Percentiles rank a stretch among this genome's conserved stretches.
Evolutionary conservation across 1,140 invertebrate species (phyloP).

Genomic region (Diabrotica undecimpunctata): DNA sequence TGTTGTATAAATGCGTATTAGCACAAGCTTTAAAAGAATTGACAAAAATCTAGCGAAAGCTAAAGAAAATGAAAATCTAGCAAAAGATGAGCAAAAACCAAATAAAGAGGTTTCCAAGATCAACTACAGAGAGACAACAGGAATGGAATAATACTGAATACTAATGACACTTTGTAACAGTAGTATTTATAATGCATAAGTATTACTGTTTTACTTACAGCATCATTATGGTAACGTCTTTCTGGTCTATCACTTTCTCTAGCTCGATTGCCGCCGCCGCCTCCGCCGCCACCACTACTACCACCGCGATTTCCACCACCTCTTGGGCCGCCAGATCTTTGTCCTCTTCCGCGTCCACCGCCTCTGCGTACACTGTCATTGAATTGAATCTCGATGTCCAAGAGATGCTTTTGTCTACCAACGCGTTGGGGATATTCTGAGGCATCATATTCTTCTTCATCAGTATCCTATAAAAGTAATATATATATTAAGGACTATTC

Average conservation of each 20-base stretch:
- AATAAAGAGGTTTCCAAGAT: too few relatives aligned
- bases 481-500: background rate
- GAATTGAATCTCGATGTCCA: conserved; percentile 89
- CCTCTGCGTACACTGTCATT: conserved; percentile 73
- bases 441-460: conserved; percentile 70
- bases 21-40: too few relatives aligned
- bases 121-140: background rate
- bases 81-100: too few relatives aligned
- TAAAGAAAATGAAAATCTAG: too few relatives aligned
- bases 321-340: conserved; percentile 44
- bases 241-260: conserved; percentile 3
- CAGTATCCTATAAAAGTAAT: conserved; percentile 33
- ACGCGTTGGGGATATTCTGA: conserved; percentile 82
- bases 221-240: conserved; percentile 7
- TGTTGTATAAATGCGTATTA: too few relatives aligned
- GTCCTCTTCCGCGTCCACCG: conserved; percentile 59
- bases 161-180: background rate
- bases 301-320: conserved; percentile 32
- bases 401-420: conserved; percentile 79
- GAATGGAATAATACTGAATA: background rate
- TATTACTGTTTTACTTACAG: background rate
- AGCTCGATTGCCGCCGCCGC: background rate
- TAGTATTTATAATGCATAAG: background rate
- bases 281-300: conserved; percentile 30
- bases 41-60: too few relatives aligned